Evolutionary conservation across 2,888 invertebrate genomes (phyloP), one percentile per base, ranked within the genome.

Genomic region (Thereva nobilitata): DNA sequence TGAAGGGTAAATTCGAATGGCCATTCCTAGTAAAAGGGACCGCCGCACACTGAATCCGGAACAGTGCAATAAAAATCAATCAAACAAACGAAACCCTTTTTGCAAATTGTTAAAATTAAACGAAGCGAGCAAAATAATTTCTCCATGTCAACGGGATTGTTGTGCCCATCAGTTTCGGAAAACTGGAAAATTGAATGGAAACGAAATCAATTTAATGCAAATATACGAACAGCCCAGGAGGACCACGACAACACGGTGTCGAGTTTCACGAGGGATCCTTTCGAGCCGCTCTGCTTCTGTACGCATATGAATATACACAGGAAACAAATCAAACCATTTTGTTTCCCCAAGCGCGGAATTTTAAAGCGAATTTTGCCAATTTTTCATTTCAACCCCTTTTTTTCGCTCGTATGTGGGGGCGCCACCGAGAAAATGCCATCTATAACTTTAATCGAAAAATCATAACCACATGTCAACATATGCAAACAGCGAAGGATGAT

Each of bases 361-460:
- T 67, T 68, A 68, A 67, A 68, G 59, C 55, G 52, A 49, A 44
- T 50, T 55, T 61, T 12, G 49, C 52, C 71, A 72, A 72, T 72
- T 73, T 72, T 73, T 73, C 72, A 71, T 72, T 71, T 73, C 69
- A 71, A 71, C 71, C 71, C 23, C 23, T 23, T 23, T 23, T 69
- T 70, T 66, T 52, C 50, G 40, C 45, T 2, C 23, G 23, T 23
- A 23, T 23, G 23, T 1, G 23, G 23, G 2, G 23, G 59, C 50
- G 37, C 57, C 52, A 50, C 56, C 47, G 63, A 59, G 63, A 50
- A n/a, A n/a, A 54, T 42, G 34, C 44, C 63, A 74, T 74, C 72
- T 73, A 75, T 75, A 74, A 75, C 64, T 64, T 55, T 76, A 74
- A 76, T 75, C 75, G 74, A 76, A 75, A 76, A 74, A 75, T 75